phyloP scores from a whole-genome alignment of 2,888 invertebrate species.

The Cephus pygmeus region DNA sequence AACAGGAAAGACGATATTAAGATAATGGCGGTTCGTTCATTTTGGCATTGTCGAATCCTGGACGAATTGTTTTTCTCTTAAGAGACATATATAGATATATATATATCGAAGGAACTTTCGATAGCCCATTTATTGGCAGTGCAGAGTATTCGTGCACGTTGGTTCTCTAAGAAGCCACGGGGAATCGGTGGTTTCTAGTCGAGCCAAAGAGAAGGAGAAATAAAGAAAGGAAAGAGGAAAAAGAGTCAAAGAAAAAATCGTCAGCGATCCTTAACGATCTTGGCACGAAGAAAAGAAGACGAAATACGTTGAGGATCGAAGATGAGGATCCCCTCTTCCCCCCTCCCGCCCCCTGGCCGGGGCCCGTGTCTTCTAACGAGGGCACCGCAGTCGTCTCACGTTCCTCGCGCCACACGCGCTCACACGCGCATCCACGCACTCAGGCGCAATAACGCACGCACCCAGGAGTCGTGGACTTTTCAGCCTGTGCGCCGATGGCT shows the following conservation, averaged over 20 bases:
- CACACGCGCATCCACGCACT: too few species aligned
- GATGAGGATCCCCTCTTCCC: not conserved
- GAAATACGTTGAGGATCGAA: conserved; percentile 31
- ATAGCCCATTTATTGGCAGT: too few species aligned
- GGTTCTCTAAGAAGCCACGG: too few species aligned
- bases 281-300: conserved; percentile 1
- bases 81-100: too few species aligned
- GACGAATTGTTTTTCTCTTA: too few species aligned
- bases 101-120: not conserved
- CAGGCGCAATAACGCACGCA: too few species aligned
- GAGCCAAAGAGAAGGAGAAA: not conserved
- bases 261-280: not conserved
- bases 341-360: not conserved
- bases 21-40: not conserved
- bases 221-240: not conserved
- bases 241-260: not conserved
- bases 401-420: not conserved
- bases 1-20: not conserved
- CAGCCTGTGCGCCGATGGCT: conserved; percentile 32
- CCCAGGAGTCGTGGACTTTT: conserved; percentile 21
- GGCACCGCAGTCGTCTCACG: not conserved
- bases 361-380: not conserved
- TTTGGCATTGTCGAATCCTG: not conserved
- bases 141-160: too few species aligned
- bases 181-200: too few species aligned